Percentiles rank a stretch among this genome's conserved stretches.
Evolutionary conservation across 2,888 invertebrate genomes (phyloP).

Genomic region (Heteropelma amictum): DNA sequence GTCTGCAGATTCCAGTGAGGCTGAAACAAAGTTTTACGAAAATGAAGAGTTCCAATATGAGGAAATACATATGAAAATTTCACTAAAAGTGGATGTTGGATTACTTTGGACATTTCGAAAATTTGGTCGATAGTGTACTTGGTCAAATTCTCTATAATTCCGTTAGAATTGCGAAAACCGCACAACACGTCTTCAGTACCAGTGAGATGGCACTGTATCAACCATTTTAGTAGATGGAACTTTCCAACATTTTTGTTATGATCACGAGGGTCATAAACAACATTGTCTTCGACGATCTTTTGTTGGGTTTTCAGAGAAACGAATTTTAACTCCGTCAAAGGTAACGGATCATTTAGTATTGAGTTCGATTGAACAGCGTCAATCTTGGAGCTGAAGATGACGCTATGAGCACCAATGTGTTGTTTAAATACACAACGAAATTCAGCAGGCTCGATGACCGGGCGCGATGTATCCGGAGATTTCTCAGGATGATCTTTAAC

Average conservation of each 20-base stretch:
- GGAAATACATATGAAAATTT: too few species aligned
- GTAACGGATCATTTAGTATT: slow-evolving; percentile 56
- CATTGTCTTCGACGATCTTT: background rate
- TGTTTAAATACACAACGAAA: slow-evolving; percentile 83
- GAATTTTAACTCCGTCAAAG: slow-evolving; percentile 77
- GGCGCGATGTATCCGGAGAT: slow-evolving; percentile 79
- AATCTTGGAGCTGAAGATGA: slow-evolving; percentile 88
- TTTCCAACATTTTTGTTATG: slow-evolving; percentile 80
- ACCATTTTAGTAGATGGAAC: slow-evolving; percentile 84
- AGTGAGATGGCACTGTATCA: slow-evolving; percentile 87
- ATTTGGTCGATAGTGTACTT: too few species aligned
- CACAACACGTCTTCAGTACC: slow-evolving; percentile 78
- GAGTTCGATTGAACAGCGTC: slow-evolving; percentile 80
- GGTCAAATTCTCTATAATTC: too few species aligned
- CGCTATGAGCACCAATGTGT: slow-evolving; percentile 80
- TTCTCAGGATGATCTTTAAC: slow-evolving; percentile 78
- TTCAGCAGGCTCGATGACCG: slow-evolving; percentile 84
- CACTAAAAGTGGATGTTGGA: too few species aligned
- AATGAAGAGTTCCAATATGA: slow-evolving; percentile 68
- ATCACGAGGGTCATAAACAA: slow-evolving; percentile 70
- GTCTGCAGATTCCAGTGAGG: slow-evolving; percentile 81
- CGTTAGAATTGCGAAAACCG: background rate
- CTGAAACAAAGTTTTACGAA: slow-evolving; percentile 1
- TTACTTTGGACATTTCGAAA: too few species aligned
- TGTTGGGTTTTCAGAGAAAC: slow-evolving; percentile 84